Percentiles rank a stretch among this genome's conserved stretches.
These are phyloP conservation scores for Prochilodus magdalenae DNA, from an alignment of 2,113 vertebrate genomes.

Conservation along the genomic window DNA sequence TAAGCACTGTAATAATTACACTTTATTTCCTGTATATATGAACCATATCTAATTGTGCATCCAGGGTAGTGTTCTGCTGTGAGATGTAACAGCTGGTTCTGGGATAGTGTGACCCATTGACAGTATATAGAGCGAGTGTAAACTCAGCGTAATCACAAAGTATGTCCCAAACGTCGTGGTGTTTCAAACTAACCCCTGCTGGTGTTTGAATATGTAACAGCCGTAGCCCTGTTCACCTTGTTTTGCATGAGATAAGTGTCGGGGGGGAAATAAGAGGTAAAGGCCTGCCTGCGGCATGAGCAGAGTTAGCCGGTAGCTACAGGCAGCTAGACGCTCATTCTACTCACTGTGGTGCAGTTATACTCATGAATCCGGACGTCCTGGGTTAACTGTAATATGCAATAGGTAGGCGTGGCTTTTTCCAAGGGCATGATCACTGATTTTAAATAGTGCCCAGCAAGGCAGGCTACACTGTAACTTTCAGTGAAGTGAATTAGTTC, in stretches of 20 bases:
- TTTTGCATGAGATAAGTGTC: conserved; percentile 7
- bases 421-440: conserved; percentile 4
- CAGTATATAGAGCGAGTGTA: neutral
- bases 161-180: neutral
- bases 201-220: conserved; percentile 35
- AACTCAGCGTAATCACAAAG: conserved; percentile 11
- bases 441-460: conserved; percentile 16
- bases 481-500: neutral
- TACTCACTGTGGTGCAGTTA: neutral
- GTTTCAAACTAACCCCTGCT: conserved; percentile 4
- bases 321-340: neutral
- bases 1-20: neutral
- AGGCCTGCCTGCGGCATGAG: conserved; percentile 10
- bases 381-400: conserved; percentile 43
- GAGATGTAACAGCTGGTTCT: neutral
- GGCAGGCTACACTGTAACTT: neutral
- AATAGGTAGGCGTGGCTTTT: conserved; percentile 11
- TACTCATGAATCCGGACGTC: conserved; percentile 13
- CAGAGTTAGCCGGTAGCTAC: conserved; percentile 26
- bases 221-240: conserved; percentile 6
- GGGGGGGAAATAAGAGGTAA: neutral
- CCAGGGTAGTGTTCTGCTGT: neutral
- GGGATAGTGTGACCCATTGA: neutral
- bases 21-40: conserved; percentile 12
- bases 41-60: neutral